Percentiles rank a stretch among this genome's conserved stretches.
These are phyloP conservation scores for Athrips mouffetella DNA, from an alignment of 2,888 invertebrate genomes.

Conservation along the genomic window DNA sequence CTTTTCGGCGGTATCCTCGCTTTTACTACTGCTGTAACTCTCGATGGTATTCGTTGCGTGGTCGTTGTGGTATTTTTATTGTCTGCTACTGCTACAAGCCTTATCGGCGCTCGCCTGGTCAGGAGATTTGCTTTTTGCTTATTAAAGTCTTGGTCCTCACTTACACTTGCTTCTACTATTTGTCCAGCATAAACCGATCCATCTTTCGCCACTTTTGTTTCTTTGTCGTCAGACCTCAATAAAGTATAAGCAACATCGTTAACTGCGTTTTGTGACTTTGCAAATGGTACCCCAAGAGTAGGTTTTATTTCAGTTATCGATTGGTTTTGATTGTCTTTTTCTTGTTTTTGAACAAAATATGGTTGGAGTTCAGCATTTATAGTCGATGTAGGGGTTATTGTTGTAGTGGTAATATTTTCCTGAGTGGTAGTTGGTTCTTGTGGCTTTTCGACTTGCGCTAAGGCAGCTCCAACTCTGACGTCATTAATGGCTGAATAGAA, in stretches of 20 bases:
- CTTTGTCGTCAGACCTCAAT: conserved; percentile 51
- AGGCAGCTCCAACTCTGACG: conserved; percentile 79
- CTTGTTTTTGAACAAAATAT: conserved; percentile 45
- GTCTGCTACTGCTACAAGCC: conserved; percentile 51
- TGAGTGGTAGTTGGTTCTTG: conserved; percentile 54
- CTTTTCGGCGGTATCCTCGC: conserved; percentile 66
- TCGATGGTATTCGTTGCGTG: conserved; percentile 33
- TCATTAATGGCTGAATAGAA: conserved; percentile 81
- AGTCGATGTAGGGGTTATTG: conserved; percentile 33
- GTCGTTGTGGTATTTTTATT: conserved; percentile 36
- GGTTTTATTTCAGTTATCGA: conserved; percentile 50
- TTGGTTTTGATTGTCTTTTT: conserved; percentile 42
- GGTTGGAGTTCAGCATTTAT: conserved; percentile 43
- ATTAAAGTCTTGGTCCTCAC: conserved; percentile 64
- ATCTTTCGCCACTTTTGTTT: conserved; percentile 50
- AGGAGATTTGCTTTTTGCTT: conserved; percentile 52
- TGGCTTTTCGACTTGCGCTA: conserved; percentile 78
- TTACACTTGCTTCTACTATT: conserved; percentile 63
- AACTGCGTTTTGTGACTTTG: conserved; percentile 54
- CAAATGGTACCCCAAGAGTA: conserved; percentile 52
- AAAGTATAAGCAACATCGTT: conserved; percentile 63
- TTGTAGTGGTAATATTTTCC: conserved; percentile 34
- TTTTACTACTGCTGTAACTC: conserved; percentile 51
- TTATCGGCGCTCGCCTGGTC: conserved; percentile 54
- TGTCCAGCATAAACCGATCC: conserved; percentile 64